phyloP scores from a whole-genome alignment of 2,797 vertebrate genomes.

The Rallus crepitans region DNA sequence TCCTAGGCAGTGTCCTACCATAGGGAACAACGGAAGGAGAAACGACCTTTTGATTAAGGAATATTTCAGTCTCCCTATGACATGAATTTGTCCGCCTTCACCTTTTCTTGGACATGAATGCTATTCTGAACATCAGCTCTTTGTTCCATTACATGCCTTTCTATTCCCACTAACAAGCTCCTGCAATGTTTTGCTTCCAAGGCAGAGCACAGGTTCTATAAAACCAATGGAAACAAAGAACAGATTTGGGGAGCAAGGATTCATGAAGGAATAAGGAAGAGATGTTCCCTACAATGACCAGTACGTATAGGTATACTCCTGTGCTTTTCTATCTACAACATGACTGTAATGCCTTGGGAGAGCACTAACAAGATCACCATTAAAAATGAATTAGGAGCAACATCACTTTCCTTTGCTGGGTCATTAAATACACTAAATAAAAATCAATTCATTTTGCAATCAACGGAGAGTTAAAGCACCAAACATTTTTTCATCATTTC shows the following conservation, averaged over 20 bases:
- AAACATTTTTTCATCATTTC: background rate
- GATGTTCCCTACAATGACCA: background rate
- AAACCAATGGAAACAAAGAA: background rate
- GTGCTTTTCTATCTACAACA: background rate
- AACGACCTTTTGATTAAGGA: background rate
- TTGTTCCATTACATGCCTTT: background rate
- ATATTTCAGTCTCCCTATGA: background rate
- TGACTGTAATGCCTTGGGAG: background rate
- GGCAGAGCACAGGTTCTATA: background rate
- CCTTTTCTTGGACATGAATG: background rate
- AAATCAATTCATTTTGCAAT: constrained; percentile 9
- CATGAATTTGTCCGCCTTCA: background rate
- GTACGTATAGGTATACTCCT: background rate
- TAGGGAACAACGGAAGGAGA: background rate
- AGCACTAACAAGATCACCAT: background rate
- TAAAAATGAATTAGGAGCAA: constrained; percentile 11
- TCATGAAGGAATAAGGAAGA: background rate
- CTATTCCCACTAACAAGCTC: background rate
- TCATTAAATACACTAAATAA: background rate
- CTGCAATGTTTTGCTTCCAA: background rate
- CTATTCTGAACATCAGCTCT: background rate
- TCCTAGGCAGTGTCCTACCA: background rate
- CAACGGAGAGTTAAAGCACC: background rate
- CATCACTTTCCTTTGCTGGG: background rate
- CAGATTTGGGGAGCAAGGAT: background rate